Evolutionary conservation across 2,113 vertebrate species (phyloP), one percentile per base, ranked within the genome.

Genomic region (Pampusana beccarii): DNA sequence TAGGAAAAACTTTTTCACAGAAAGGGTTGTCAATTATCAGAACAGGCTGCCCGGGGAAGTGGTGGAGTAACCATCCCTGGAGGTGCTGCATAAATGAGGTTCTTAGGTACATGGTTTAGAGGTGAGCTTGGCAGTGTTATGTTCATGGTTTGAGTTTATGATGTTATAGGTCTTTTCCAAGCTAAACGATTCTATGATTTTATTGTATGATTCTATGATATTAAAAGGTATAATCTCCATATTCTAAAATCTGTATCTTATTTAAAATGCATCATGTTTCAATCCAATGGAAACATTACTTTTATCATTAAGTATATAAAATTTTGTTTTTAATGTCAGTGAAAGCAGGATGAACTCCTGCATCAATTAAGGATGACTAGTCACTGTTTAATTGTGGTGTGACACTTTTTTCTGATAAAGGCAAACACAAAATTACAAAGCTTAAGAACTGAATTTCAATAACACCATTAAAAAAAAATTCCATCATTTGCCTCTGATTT

Each of bases 401-500:
- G 51, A 57, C n/a, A 44, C 4, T 36, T 86, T 92, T 96, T 80
- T 34, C 48, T 84, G 50, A 85, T 77, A 86, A 95, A 81, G 64
- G 6, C 12, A 89, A 96, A 71, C 62, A 86, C 11, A 78, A 40
- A 88, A 86, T 88, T 67, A 40, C 51, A 24, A 77, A 91, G 44
- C 26, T 90, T 96, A 95, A 92, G 70, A 83, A 91, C 1, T 65
- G 13, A 46, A 44, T 86, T 92, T 71, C 58, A 90, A 80, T 54
- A 81, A 8, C 9, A 62, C 1, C 36, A 90, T 74, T 65, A 34
- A 40, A 70, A 89, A 58, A 28, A 16, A 71, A 64, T 95, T 91
- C 42, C 60, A 51, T 74, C 36, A 65, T 80, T 96, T 93, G 6
- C 6, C 36, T 90, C 13, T 75, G 26, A 57, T 80, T 86, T 85